Conservation (phyloP, 2,797 vertebrate genomes). For the Onychomys torridus region DNA sequence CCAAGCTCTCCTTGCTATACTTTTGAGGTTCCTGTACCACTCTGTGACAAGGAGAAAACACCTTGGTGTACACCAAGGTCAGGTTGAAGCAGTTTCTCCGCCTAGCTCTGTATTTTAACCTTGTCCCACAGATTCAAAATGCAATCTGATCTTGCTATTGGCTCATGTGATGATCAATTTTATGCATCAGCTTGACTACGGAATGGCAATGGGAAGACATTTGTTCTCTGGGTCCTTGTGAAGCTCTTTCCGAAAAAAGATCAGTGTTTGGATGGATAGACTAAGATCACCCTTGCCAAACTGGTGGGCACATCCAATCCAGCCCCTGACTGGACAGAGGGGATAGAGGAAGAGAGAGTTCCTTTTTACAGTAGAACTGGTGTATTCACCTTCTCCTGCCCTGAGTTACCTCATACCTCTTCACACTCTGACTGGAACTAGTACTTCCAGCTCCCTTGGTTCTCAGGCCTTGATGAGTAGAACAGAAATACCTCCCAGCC, state of each 20-base stretch:
- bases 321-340: neutral
- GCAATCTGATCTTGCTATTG: neutral
- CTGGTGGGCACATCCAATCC: neutral
- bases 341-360: neutral
- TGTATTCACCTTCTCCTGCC: neutral
- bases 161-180: neutral
- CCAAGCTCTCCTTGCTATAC: neutral
- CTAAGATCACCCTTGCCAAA: neutral
- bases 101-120: too few relatives aligned
- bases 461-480: neutral
- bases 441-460: neutral
- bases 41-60: neutral
- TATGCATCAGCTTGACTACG: neutral
- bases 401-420: neutral
- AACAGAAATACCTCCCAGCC: neutral
- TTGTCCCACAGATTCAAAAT: neutral
- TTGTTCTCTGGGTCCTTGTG: neutral
- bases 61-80: neutral
- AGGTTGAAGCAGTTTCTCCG: neutral
- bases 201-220: neutral
- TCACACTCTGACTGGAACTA: neutral
- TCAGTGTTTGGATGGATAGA: neutral
- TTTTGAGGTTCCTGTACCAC: neutral
- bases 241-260: neutral
- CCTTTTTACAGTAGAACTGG: neutral